Base-by-base conservation (phyloP, 1,140 invertebrate genomes). In the Phthorimaea operculella region DNA sequence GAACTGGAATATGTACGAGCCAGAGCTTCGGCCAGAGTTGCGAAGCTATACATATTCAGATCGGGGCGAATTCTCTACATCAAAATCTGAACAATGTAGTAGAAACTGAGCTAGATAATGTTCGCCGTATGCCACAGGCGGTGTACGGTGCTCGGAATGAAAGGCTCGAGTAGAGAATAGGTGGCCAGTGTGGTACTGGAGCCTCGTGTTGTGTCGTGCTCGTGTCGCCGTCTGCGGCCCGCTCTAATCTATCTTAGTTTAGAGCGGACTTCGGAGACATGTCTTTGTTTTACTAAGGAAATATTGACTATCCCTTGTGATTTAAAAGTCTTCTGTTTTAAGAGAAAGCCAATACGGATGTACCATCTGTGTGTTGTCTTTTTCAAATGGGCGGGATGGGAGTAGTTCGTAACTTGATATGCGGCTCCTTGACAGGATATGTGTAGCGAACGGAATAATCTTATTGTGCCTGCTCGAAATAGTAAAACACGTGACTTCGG, bases 281-380 rank as follows among this genome's bases (percentile, higher is more conserved):
- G 72, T 68, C 64, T 76, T 74, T 76, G 75, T 79, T 72, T 76
- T 76, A 74, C 68, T 68, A 56, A 78, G 68, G 70, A 79, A 77
- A 82, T 81, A 84, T 79, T 69, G 77, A 82, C 72, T 68, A 66
- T 77, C 74, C 64, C 74, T 48, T 66, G 74, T 72, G 76, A 76
- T 80, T 85, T 77, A 74, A 77, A 75, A 74, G 73, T 79, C 65
- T 74, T 73, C 68, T 77, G 74, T 85, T 81, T 82, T 79, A 79
- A 80, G 67, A 83, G 78, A 76, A 83, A 80, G 68, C 67, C 68
- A 74, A 82, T 82, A 82, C 77, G 71, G 74, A 79, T 68, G 76
- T 72, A 72, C 71, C 78, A 79, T 80, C 67, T 81, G 76, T 55
- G 68, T 72, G 79, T 79, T 80, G 69, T 83, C 77, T 77, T 74